A percentile compares a stretch with the other conserved stretches of the same genome.
Conservation (phyloP, 2,797 vertebrate genomes). For the Lepus townsendii region DNA sequence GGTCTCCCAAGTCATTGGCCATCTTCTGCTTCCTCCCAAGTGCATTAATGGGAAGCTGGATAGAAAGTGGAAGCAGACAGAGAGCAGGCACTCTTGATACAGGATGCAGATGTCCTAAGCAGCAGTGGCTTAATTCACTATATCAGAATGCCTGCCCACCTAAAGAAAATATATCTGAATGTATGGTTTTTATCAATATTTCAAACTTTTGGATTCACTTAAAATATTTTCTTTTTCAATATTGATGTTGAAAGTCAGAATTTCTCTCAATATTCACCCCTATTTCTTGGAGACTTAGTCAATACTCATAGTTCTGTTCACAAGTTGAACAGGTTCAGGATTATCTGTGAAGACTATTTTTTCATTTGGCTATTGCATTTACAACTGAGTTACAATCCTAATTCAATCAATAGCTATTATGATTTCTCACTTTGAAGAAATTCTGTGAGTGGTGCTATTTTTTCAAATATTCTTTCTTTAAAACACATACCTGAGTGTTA, state of each 20-base stretch:
- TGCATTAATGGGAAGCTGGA: too few relatives aligned
- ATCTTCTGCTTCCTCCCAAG: too few relatives aligned
- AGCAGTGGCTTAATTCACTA: too few relatives aligned
- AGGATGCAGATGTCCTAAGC: too few relatives aligned
- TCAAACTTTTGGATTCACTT: neutral
- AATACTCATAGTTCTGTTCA: neutral
- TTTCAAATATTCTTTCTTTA: neutral
- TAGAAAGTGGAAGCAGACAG: too few relatives aligned
- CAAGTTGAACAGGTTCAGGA: neutral
- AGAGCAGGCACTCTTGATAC: too few relatives aligned
- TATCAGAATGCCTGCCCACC: too few relatives aligned
- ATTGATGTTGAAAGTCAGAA: neutral
- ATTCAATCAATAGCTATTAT: neutral
- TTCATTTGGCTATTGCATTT: neutral
- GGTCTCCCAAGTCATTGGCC: too few relatives aligned
- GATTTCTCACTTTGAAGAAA: slow-evolving; percentile 10
- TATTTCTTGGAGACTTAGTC: neutral
- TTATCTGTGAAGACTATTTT: neutral
- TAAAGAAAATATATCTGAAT: neutral
- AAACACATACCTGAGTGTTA: neutral
- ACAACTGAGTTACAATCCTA: neutral
- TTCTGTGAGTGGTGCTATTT: neutral
- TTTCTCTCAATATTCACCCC: neutral
- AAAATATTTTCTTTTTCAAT: slow-evolving; percentile 19
- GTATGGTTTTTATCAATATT: neutral